phyloP scores from a whole-genome alignment of 2,888 invertebrate species.

The Hymenopus coronatus region DNA sequence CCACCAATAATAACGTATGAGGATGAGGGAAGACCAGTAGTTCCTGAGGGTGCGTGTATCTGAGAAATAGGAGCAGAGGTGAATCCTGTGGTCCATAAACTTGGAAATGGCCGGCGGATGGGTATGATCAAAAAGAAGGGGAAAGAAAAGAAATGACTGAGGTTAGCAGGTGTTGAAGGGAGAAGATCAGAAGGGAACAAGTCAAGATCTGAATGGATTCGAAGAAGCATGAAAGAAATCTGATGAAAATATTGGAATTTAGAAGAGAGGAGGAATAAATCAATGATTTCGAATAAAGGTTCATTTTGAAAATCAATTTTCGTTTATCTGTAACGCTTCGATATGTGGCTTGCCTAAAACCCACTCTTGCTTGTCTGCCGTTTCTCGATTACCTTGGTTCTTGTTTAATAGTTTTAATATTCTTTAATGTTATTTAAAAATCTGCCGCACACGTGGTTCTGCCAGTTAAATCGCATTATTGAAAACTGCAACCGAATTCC shows the following conservation, averaged over 20 bases:
- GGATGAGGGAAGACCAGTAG: slow-evolving; percentile 1
- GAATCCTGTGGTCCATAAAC: slow-evolving; percentile 11
- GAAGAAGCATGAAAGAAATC: background rate
- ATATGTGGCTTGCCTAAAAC: too few species aligned
- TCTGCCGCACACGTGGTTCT: too few species aligned
- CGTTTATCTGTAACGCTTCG: too few species aligned
- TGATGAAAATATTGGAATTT: background rate
- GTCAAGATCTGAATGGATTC: background rate
- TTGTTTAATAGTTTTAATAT: too few species aligned
- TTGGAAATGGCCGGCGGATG: slow-evolving; percentile 5
- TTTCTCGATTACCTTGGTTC: too few species aligned
- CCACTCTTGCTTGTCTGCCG: too few species aligned
- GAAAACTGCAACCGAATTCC: too few species aligned
- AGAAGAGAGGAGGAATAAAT: background rate
- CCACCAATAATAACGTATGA: slow-evolving; percentile 16
- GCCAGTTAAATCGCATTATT: too few species aligned
- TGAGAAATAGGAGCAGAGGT: background rate
- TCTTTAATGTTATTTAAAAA: too few species aligned
- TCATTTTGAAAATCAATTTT: too few species aligned
- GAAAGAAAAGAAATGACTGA: background rate
- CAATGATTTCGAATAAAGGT: too few species aligned
- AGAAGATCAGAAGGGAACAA: background rate
- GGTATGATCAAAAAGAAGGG: background rate
- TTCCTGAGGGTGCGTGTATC: background rate
- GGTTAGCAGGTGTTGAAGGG: slow-evolving; percentile 1